Evolutionary conservation across 2,113 vertebrate genomes (phyloP).

Genomic region (Candoia aspera): DNA sequence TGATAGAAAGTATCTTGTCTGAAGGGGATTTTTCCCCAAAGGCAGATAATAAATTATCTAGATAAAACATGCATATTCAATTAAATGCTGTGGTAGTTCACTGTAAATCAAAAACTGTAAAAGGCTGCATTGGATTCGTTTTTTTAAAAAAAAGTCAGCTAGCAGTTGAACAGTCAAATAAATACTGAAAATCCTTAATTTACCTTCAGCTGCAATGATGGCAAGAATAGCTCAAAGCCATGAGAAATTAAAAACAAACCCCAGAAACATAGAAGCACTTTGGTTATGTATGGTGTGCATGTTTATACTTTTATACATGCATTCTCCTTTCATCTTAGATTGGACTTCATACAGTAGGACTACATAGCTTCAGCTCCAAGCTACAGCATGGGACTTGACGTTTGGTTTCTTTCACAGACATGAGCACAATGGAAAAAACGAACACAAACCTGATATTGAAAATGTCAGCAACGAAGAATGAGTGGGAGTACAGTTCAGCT

Average conservation of each 20-base stretch:
- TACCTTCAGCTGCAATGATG: neutral
- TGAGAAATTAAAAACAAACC: neutral
- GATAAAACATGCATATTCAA: too few relatives aligned
- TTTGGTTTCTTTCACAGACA: neutral
- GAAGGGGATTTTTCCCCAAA: neutral
- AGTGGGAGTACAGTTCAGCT: neutral
- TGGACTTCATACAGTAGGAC: neutral
- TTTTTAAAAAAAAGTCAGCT: neutral
- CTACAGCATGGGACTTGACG: neutral
- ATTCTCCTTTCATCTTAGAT: neutral
- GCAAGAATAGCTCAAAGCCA: neutral
- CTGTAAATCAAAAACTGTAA: neutral
- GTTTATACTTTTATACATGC: neutral
- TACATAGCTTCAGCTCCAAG: too few relatives aligned
- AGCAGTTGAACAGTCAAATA: neutral
- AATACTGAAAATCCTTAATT: slow-evolving; percentile 44
- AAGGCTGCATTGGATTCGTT: neutral
- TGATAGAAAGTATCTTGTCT: neutral
- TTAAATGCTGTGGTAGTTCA: neutral
- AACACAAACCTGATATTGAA: neutral
- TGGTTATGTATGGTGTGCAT: neutral
- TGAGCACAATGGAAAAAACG: neutral
- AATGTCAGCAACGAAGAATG: neutral
- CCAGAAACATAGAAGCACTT: neutral
- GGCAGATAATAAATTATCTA: neutral